These are phyloP conservation scores for Erebia epiphron DNA, from an alignment of 2,888 invertebrate species.

Conservation along the genomic window DNA sequence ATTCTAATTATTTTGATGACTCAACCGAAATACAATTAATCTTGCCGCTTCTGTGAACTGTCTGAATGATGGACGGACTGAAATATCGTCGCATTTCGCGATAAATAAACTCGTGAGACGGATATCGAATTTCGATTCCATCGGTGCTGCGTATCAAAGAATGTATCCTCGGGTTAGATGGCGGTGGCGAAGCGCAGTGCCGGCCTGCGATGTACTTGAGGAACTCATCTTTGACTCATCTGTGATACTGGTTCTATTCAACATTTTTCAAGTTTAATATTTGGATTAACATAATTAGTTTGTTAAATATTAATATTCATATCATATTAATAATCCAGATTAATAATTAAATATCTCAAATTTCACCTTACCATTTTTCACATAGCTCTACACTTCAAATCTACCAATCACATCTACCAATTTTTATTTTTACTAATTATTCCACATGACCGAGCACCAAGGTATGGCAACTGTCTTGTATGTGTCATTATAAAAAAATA, in stretches of 20 bases:
- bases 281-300: no score
- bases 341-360: no score
- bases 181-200: constrained; percentile 69
- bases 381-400: background rate
- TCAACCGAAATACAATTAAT: constrained; percentile 83
- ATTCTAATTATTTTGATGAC: constrained; percentile 84
- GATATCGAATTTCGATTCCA: constrained; percentile 82
- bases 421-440: no score
- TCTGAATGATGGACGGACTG: constrained; percentile 80
- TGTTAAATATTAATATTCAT: background rate
- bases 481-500: background rate
- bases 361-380: background rate
- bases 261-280: background rate
- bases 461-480: background rate
- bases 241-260: background rate
- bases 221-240: background rate
- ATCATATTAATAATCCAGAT: background rate
- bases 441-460: background rate
- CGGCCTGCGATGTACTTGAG: constrained; percentile 43
- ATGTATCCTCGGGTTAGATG: constrained; percentile 67
- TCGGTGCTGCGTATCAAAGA: constrained; percentile 81
- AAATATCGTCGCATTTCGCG: constrained; percentile 82
- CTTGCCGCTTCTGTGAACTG: constrained; percentile 82
- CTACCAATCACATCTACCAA: no score
- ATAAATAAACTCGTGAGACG: constrained; percentile 77